Evolutionary conservation across 1,140 invertebrate genomes (phyloP), one percentile per base, ranked within the genome.

Genomic region (Brachionus calyciflorus): DNA sequence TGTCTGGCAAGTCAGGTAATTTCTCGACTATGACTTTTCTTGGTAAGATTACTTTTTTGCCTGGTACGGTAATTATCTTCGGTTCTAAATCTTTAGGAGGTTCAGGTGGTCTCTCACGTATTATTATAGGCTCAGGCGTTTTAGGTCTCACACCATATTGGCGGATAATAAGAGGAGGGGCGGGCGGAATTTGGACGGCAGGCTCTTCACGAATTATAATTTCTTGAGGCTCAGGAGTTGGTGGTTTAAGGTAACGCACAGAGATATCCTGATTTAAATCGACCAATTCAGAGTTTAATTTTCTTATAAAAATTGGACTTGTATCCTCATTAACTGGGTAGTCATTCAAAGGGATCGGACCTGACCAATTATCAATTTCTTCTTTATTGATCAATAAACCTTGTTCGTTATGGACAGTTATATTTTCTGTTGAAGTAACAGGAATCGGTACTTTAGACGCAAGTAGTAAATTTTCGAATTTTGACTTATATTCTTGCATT

Each of bases 321-420:
- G 46, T 12, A 46, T 77, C 76, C 48, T 49, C 9, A 44, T 77
- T 77, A 24, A 77, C 69, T 19, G 19, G 19, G 48, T 77, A 77
- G 28, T 73, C 69, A 41, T 55, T 49, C 4, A 73, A 10, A 73
- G n/a, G 17, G 12, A 73, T 30, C 7, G 69, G 28, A 53, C 69
- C 69, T 37, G 6, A 12, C 69, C 69, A 73, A 19, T n/a, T n/a
- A n/a, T 55, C 17, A 0, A 40, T 9, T 33, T 24, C 26, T 73
- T 73, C 69, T 14, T 49, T 21, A 26, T 73, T 73, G 19, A 51
- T 73, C 26, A 73, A 37, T 28, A 30, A 51, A 55, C 69, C 69
- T 14, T 26, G 37, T 49, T 73, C 19, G 17, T 41, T 12, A n/a
- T 51, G 40, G 10, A 73, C 46, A 33, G 44, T 73, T 2, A 49